Percentiles rank a stretch among this genome's conserved stretches.
Evolutionary conservation across 2,113 vertebrate genomes (phyloP).

Genomic region (Pituophis catenifer): DNA sequence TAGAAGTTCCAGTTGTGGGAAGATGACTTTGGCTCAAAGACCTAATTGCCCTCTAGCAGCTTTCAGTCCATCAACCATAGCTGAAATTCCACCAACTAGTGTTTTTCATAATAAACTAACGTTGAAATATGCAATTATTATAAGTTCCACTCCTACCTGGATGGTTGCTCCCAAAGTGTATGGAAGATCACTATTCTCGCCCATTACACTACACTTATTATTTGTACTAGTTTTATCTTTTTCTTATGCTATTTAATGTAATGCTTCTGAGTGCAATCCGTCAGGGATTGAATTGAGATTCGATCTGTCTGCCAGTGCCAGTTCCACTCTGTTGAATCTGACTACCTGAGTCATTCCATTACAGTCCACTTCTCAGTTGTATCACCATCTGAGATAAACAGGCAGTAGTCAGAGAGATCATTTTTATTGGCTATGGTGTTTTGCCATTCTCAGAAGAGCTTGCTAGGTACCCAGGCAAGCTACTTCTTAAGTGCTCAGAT

Average conservation of each 20-base stretch:
- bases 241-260: not conserved
- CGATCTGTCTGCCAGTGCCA: not conserved
- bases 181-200: not conserved
- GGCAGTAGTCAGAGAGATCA: not conserved
- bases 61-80: not conserved
- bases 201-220: not conserved
- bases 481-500: not conserved
- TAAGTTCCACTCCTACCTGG: not conserved
- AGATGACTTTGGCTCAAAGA: too few relatives aligned
- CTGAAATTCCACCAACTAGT: not conserved
- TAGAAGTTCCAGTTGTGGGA: too few relatives aligned
- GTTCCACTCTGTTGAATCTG: not conserved
- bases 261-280: not conserved
- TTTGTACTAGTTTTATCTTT: not conserved
- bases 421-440: not conserved
- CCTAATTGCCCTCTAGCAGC: too few relatives aligned
- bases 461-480: not conserved
- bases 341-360: not conserved
- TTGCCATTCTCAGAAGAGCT: not conserved
- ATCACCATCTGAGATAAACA: not conserved
- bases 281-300: not conserved
- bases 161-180: not conserved
- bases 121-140: not conserved
- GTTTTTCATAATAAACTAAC: not conserved
- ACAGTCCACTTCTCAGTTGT: not conserved